phyloP scores from a whole-genome alignment of 2,888 invertebrate species.

The Parthenolecanium corni region DNA sequence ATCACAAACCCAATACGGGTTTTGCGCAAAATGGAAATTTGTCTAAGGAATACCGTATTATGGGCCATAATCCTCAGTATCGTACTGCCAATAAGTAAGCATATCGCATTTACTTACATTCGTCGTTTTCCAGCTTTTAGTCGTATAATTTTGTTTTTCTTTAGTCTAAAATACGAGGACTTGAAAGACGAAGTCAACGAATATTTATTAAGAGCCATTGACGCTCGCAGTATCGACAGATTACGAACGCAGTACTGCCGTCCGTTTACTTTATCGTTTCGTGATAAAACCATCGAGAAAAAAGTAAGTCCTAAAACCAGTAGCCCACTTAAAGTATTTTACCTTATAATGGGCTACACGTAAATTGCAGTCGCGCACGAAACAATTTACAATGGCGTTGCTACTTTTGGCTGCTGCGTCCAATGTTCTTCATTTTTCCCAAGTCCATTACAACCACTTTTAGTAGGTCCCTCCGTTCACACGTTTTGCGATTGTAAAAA shows the following conservation, averaged over 20 bases:
- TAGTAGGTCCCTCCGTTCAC: too few relatives aligned
- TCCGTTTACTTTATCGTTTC: conserved; percentile 72
- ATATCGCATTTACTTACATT: background rate
- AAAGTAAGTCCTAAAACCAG: conserved; percentile 51
- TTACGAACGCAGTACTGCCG: conserved; percentile 80
- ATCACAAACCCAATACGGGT: conserved; percentile 29
- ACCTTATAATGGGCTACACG: too few relatives aligned
- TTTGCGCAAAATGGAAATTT: conserved; percentile 54
- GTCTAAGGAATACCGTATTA: conserved; percentile 78
- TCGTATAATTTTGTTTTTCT: background rate
- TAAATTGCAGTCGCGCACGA: too few relatives aligned
- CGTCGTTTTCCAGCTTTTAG: too few relatives aligned
- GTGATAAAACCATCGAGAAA: conserved; percentile 62
- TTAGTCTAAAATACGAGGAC: conserved; percentile 27
- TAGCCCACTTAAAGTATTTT: too few relatives aligned
- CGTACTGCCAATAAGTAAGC: conserved; percentile 50
- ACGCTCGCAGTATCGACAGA: conserved; percentile 83
- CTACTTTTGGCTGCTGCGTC: too few relatives aligned
- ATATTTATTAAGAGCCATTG: conserved; percentile 89
- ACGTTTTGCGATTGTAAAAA: too few relatives aligned
- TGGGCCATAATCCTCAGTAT: conserved; percentile 70
- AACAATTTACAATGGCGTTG: too few relatives aligned
- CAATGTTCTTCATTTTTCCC: too few relatives aligned
- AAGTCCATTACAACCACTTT: too few relatives aligned
- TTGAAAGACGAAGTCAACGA: conserved; percentile 93